Percentiles rank a stretch among this genome's conserved stretches.
Evolutionary conservation across 1,140 invertebrate species (phyloP).

Genomic region (Drosophila sulfurigaster): DNA sequence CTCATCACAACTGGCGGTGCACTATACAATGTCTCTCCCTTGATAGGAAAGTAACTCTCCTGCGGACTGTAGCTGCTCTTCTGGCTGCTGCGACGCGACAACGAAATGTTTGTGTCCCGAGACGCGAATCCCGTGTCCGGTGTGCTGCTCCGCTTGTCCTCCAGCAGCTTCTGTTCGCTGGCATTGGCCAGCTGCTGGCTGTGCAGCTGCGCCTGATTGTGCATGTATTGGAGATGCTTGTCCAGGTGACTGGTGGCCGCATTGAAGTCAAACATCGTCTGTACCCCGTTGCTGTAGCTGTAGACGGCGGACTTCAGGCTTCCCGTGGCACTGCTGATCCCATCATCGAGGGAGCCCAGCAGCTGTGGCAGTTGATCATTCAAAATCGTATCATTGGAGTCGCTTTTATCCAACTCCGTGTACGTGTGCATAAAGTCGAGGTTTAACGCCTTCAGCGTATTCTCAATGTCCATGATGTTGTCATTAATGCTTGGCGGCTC

Average conservation of each 20-base stretch:
- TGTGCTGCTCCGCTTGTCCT: constrained; percentile 82
- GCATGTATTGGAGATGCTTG: constrained; percentile 82
- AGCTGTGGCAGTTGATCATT: constrained; percentile 78
- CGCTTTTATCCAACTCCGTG: constrained; percentile 84
- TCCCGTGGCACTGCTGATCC: constrained; percentile 79
- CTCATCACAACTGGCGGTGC: constrained; percentile 60
- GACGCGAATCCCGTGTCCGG: constrained; percentile 84
- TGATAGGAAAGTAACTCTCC: constrained; percentile 79
- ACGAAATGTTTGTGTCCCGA: constrained; percentile 79
- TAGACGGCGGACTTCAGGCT: constrained; percentile 80
- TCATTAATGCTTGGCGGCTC: constrained; percentile 66
- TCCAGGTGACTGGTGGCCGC: constrained; percentile 81
- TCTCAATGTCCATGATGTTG: constrained; percentile 84
- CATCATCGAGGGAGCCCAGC: constrained; percentile 73
- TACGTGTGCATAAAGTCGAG: constrained; percentile 84
- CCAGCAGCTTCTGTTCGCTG: constrained; percentile 55
- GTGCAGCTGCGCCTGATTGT: constrained; percentile 71
- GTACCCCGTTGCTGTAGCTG: constrained; percentile 80
- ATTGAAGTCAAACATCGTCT: constrained; percentile 83
- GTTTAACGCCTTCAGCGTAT: constrained; percentile 82
- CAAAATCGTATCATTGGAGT: constrained; percentile 83
- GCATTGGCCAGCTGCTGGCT: constrained; percentile 34
- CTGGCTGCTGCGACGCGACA: constrained; percentile 82
- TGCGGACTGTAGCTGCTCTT: constrained; percentile 84
- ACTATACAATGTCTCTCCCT: constrained; percentile 63